Percentiles rank a stretch among this genome's conserved stretches.
phyloP scores from a whole-genome alignment of 2,888 invertebrate species.

The Luperina nickerlii region DNA sequence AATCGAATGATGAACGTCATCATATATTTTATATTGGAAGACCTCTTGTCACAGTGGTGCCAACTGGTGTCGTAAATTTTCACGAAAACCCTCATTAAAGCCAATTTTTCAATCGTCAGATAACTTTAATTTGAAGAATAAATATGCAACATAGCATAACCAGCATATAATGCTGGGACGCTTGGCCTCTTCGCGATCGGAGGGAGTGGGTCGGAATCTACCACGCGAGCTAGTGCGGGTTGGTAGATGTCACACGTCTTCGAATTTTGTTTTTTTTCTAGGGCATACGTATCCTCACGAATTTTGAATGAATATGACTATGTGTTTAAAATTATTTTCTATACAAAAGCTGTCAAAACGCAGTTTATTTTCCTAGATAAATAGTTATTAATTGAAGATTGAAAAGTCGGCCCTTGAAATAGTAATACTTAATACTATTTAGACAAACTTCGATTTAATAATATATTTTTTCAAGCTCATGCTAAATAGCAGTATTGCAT shows the following conservation, averaged over 20 bases:
- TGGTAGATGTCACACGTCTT: not conserved
- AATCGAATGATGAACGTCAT: too few species aligned
- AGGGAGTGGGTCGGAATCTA: not conserved
- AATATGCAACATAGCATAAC: not conserved
- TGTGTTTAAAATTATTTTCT: not conserved
- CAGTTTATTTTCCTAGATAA: not conserved
- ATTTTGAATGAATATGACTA: not conserved
- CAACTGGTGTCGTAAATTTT: too few species aligned
- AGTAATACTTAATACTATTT: not conserved
- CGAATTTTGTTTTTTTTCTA: too few species aligned
- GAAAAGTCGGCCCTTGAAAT: not conserved
- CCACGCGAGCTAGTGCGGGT: not conserved
- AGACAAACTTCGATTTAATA: not conserved
- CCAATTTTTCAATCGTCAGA: not conserved
- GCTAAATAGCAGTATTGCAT: not conserved
- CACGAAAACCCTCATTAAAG: too few species aligned
- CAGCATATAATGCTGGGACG: not conserved
- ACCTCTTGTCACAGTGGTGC: too few species aligned
- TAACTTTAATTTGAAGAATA: too few species aligned
- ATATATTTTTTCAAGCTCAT: slow-evolving; percentile 1
- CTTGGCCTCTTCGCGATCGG: not conserved
- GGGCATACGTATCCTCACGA: not conserved
- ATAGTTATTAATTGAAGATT: not conserved
- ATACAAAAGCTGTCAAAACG: not conserved
- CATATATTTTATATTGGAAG: too few species aligned